Percentiles rank a stretch among this genome's conserved stretches.
These are phyloP conservation scores for Tiliacea aurago DNA, from an alignment of 2,888 invertebrate species.

Conservation along the genomic window DNA sequence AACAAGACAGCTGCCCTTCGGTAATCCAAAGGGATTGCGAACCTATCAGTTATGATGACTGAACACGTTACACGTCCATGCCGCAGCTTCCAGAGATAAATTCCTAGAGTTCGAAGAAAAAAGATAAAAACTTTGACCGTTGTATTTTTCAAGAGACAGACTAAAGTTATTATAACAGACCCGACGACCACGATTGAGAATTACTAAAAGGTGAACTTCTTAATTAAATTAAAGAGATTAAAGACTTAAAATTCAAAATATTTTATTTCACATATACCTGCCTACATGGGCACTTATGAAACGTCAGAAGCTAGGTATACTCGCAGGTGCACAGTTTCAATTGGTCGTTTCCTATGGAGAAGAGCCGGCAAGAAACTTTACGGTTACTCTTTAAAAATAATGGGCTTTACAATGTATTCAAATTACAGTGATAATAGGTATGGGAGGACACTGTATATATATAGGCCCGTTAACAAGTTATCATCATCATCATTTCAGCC, in stretches of 20 bases:
- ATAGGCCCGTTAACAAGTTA: no score
- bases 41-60: conserved; percentile 46
- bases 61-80: conserved; percentile 31
- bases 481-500: no score
- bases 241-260: conserved; percentile 42
- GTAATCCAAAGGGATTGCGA: conserved; percentile 66
- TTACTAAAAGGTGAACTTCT: conserved; percentile 52
- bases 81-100: neutral
- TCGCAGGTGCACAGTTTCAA: no score
- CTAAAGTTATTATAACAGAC: conserved; percentile 57
- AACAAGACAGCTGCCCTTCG: conserved; percentile 63
- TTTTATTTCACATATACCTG: no score
- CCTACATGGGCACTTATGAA: no score
- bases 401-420: no score
- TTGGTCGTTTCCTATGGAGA: no score
- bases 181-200: conserved; percentile 56
- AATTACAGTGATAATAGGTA: no score
- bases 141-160: conserved; percentile 34
- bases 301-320: no score
- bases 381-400: no score
- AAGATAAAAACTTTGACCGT: conserved; percentile 15
- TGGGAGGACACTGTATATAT: no score
- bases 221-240: conserved; percentile 63
- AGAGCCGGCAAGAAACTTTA: no score
- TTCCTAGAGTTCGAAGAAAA: conserved; percentile 9